Percentiles rank a stretch among this genome's conserved stretches.
phyloP scores from a whole-genome alignment of 2,888 invertebrate genomes.

The Smittia aterrima region DNA sequence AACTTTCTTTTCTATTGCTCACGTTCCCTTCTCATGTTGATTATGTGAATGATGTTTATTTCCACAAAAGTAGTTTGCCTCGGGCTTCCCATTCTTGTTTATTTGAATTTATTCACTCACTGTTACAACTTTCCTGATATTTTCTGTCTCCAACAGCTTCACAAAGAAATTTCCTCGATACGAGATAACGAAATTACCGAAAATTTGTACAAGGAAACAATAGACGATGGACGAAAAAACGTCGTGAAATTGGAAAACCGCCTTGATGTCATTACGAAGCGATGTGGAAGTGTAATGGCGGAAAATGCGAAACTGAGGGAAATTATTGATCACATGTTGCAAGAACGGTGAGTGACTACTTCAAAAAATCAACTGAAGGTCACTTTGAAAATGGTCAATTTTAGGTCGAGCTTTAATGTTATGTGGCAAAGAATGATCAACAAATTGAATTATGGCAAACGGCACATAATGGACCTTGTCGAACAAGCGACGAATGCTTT shows the following conservation, averaged over 20 bases:
- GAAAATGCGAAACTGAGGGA: conserved; percentile 71
- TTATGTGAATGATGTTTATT: conserved; percentile 27
- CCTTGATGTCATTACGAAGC: conserved; percentile 71
- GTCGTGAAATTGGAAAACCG: conserved; percentile 71
- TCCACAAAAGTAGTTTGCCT: neutral
- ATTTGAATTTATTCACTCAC: neutral
- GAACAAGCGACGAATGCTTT: conserved; percentile 86
- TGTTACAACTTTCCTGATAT: neutral
- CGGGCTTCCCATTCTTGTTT: neutral
- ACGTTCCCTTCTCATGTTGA: neutral
- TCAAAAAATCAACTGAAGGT: neutral
- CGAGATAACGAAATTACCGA: conserved; percentile 55
- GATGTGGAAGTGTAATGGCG: conserved; percentile 71
- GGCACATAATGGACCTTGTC: conserved; percentile 78
- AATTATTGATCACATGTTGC: conserved; percentile 77
- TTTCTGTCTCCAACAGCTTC: conserved; percentile 46
- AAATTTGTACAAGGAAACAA: conserved; percentile 54
- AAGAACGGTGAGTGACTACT: conserved; percentile 62
- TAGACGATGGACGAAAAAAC: conserved; percentile 53
- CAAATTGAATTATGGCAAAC: conserved; percentile 74
- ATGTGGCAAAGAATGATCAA: conserved; percentile 75
- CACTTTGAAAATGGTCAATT: neutral
- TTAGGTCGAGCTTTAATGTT: conserved; percentile 74
- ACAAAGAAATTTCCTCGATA: conserved; percentile 51
- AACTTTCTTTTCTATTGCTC: neutral